Conservation (phyloP, 2,888 invertebrate species). For the Lymantria monacha region DNA sequence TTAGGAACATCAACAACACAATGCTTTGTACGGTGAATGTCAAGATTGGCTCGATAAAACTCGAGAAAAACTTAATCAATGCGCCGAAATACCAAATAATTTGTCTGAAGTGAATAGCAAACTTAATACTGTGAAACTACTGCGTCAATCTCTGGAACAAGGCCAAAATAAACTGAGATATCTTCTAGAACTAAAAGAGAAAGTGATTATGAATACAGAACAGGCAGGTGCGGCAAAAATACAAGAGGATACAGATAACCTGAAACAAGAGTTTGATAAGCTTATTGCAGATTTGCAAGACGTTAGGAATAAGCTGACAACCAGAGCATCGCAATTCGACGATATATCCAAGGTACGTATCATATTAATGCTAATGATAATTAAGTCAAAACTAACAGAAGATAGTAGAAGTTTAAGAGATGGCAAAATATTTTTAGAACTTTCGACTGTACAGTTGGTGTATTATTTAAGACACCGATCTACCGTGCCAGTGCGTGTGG, state of each 20-base stretch:
- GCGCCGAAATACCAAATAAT: constrained; percentile 90
- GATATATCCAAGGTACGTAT: constrained; percentile 88
- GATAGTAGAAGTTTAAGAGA: too few relatives aligned
- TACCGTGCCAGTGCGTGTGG: too few relatives aligned
- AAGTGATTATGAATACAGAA: constrained; percentile 96
- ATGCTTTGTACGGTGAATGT: constrained; percentile 95
- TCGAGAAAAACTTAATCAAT: constrained; percentile 91
- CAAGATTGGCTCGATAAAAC: constrained; percentile 96
- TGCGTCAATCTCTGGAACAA: constrained; percentile 95
- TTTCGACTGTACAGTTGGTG: too few relatives aligned
- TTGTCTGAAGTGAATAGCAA: constrained; percentile 93
- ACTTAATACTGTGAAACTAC: constrained; percentile 91
- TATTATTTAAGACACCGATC: too few relatives aligned
- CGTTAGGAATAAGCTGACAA: constrained; percentile 87
- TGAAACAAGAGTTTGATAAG: constrained; percentile 95
- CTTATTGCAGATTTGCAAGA: constrained; percentile 91
- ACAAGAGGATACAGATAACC: constrained; percentile 93
- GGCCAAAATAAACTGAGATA: constrained; percentile 85
- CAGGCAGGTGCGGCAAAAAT: constrained; percentile 93
- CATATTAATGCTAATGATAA: neutral
- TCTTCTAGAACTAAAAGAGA: constrained; percentile 94
- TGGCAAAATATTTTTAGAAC: too few relatives aligned
- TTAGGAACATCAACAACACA: constrained; percentile 96
- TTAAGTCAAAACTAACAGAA: neutral
- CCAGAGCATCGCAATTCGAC: constrained; percentile 89